These are phyloP conservation scores for Aplochiton taeniatus DNA, from an alignment of 2,797 vertebrate genomes.

Conservation along the genomic window DNA sequence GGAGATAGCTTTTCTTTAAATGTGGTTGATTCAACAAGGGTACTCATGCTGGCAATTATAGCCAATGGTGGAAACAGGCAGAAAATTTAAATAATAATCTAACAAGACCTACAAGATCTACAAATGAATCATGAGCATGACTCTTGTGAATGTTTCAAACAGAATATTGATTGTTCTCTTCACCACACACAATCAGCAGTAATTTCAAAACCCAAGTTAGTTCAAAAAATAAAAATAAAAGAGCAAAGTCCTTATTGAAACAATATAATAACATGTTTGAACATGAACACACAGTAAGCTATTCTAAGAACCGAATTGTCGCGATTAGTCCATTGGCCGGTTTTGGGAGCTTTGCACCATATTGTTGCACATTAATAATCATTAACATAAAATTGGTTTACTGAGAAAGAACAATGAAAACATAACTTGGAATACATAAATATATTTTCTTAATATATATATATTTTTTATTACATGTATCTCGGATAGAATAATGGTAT, in stretches of 20 bases:
- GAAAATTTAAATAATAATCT: too few species aligned
- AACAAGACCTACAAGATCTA: too few species aligned
- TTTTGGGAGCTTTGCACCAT: constrained; percentile 68
- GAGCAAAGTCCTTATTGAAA: background rate
- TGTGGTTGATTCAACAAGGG: too few species aligned
- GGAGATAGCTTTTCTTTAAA: too few species aligned
- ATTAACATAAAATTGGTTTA: constrained; percentile 65
- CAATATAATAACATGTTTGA: background rate
- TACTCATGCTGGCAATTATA: too few species aligned
- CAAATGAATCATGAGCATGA: too few species aligned
- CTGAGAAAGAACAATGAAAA: constrained; percentile 71
- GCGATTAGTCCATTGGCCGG: constrained; percentile 61
- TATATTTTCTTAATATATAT: constrained; percentile 72
- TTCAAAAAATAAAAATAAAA: constrained; percentile 5
- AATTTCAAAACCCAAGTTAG: too few species aligned
- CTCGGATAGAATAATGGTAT: constrained; percentile 70
- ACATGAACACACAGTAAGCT: constrained; percentile 6
- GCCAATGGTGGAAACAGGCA: too few species aligned
- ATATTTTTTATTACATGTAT: constrained; percentile 64
- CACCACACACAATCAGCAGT: too few species aligned
- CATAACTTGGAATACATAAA: constrained; percentile 75
- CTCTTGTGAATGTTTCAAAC: too few species aligned
- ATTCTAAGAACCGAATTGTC: constrained; percentile 15
- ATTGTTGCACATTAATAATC: constrained; percentile 70
- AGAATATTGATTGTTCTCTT: too few species aligned